A percentile compares a stretch with the other conserved stretches of the same genome.
These are phyloP conservation scores for Eulemur coronatus DNA, from an alignment of 2,797 vertebrate genomes.

Conservation along the genomic window DNA sequence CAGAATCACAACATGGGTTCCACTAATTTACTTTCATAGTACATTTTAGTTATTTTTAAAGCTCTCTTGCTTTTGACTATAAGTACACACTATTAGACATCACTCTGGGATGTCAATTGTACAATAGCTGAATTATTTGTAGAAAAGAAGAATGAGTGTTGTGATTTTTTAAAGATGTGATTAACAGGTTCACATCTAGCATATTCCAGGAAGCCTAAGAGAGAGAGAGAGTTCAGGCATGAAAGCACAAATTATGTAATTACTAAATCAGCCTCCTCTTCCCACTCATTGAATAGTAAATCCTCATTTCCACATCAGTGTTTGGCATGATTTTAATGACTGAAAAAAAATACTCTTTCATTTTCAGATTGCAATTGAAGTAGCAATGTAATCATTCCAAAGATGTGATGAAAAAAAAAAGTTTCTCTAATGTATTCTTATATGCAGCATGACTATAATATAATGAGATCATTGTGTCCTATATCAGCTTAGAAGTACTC, in stretches of 20 bases:
- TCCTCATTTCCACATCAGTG: not conserved
- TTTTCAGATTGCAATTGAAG: slow-evolving; percentile 53
- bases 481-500: not conserved
- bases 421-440: not conserved
- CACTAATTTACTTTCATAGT: slow-evolving; percentile 35
- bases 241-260: slow-evolving; percentile 40
- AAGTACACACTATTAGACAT: not conserved
- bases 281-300: not conserved
- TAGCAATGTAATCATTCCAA: slow-evolving; percentile 23
- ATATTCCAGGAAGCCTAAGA: not conserved
- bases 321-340: slow-evolving; percentile 41
- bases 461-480: not conserved
- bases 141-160: not conserved
- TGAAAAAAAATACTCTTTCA: not conserved
- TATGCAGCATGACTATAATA: not conserved
- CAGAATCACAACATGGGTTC: slow-evolving; percentile 21
- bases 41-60: slow-evolving; percentile 35
- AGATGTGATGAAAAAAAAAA: slow-evolving; percentile 24
- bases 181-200: not conserved
- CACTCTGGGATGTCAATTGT: not conserved
- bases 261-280: not conserved
- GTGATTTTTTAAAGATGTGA: not conserved
- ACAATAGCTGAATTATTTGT: not conserved
- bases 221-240: not conserved
- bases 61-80: not conserved